Conservation (phyloP, 2,888 invertebrate species). For the Antitype chi region DNA sequence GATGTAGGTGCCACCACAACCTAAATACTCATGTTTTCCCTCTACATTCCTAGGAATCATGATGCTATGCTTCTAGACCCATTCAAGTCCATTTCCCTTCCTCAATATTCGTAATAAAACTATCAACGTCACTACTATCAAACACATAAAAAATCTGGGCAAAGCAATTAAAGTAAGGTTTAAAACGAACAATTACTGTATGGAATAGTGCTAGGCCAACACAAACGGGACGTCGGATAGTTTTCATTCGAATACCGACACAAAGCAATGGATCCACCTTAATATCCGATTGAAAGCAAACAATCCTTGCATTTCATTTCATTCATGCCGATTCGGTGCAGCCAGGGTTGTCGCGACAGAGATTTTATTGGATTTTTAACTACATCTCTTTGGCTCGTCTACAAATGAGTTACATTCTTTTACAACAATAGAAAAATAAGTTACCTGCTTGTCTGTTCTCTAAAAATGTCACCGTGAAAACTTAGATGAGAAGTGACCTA, state of each 20-base stretch:
- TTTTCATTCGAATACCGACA: slow-evolving; percentile 66
- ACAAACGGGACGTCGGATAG: slow-evolving; percentile 50
- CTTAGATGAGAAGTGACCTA: background rate
- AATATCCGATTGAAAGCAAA: slow-evolving; percentile 77
- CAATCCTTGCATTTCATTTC: slow-evolving; percentile 79
- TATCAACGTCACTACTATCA: slow-evolving; percentile 23
- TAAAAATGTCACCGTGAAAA: background rate
- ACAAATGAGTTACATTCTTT: background rate
- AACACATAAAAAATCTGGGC: slow-evolving; percentile 40
- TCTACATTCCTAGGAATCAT: background rate
- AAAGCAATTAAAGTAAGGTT: slow-evolving; percentile 42
- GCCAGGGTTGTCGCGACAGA: slow-evolving; percentile 63
- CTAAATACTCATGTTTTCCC: background rate
- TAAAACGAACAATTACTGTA: slow-evolving; percentile 46
- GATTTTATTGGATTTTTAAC: background rate
- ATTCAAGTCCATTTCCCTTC: background rate
- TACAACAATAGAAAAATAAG: background rate
- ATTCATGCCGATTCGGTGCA: slow-evolving; percentile 66
- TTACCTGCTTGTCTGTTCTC: background rate
- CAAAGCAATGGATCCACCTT: slow-evolving; percentile 71
- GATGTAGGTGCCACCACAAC: no score
- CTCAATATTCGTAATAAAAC: slow-evolving; percentile 33
- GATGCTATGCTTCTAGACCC: no score
- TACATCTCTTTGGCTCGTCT: background rate
- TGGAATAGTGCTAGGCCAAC: slow-evolving; percentile 44